phyloP scores from a whole-genome alignment of 2,888 invertebrate genomes.

The Steromphala cineraria region DNA sequence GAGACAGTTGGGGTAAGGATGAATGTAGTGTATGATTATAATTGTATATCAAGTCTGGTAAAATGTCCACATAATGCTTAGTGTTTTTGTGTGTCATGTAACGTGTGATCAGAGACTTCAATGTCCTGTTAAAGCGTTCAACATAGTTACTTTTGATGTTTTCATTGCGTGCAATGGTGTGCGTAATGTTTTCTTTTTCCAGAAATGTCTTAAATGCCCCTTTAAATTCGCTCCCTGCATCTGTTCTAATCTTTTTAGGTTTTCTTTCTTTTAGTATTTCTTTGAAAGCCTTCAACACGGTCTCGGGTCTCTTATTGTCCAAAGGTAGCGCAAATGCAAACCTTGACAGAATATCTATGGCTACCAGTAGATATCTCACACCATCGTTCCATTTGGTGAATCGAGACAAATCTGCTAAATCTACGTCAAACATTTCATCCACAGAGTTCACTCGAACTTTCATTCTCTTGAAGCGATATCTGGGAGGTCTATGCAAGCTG shows the following conservation, averaged over 20 bases:
- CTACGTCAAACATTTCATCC: constrained; percentile 6
- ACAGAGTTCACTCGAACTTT: constrained; percentile 3
- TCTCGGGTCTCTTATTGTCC: not conserved
- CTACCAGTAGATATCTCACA: not conserved
- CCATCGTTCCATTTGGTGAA: not conserved
- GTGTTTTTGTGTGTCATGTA: constrained; percentile 16
- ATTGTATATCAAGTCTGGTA: not conserved
- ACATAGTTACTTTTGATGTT: not conserved
- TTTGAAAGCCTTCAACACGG: not conserved
- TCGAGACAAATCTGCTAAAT: not conserved
- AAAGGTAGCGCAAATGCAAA: not conserved
- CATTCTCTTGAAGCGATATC: not conserved
- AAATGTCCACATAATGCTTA: not conserved
- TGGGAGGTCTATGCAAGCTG: not conserved
- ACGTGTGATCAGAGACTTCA: not conserved
- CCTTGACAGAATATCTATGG: not conserved
- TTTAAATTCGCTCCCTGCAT: not conserved
- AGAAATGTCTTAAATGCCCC: not conserved
- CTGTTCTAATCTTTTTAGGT: not conserved
- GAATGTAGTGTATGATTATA: not conserved
- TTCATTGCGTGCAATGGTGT: not conserved
- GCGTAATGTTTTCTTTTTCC: not conserved
- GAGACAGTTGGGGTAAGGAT: not conserved
- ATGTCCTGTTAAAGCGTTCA: not conserved
- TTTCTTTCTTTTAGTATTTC: not conserved